phyloP scores from a whole-genome alignment of 2,888 invertebrate species.

The Boloria euphrosyne region DNA sequence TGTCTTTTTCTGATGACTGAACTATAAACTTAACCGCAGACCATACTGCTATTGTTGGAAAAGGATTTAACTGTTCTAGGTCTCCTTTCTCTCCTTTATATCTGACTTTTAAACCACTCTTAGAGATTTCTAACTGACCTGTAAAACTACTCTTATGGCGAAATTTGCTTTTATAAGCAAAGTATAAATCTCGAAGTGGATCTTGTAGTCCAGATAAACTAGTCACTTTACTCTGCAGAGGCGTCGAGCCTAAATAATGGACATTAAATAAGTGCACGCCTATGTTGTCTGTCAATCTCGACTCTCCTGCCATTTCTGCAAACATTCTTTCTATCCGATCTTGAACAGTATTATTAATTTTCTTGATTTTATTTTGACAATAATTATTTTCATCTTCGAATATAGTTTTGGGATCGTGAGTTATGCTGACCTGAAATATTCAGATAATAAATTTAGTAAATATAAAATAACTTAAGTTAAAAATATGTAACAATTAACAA shows the following conservation, averaged over 20 bases:
- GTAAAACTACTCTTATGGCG: conserved; percentile 79
- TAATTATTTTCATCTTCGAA: conserved; percentile 73
- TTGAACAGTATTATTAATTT: conserved; percentile 87
- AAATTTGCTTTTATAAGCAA: conserved; percentile 81
- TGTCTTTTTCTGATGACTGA: conserved; percentile 82
- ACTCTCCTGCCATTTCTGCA: conserved; percentile 85
- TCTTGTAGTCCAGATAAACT: conserved; percentile 91
- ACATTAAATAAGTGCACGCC: conserved; percentile 86
- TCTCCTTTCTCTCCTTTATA: conserved; percentile 84
- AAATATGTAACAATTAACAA: too few relatives aligned
- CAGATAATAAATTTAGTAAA: background rate
- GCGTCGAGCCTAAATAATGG: conserved; percentile 91
- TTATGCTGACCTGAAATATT: conserved; percentile 60
- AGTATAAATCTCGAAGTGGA: conserved; percentile 89
- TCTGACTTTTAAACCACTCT: conserved; percentile 87
- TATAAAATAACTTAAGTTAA: background rate
- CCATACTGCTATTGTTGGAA: conserved; percentile 96
- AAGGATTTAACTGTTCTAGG: conserved; percentile 88
- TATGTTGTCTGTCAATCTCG: conserved; percentile 74
- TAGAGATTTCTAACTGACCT: conserved; percentile 86
- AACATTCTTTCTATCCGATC: conserved; percentile 94
- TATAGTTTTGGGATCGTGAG: conserved; percentile 60
- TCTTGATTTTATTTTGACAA: conserved; percentile 66
- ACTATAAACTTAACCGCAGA: conserved; percentile 93
- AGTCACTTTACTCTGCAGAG: conserved; percentile 89